phyloP scores from a whole-genome alignment of 2,113 vertebrate species.

The Serilophus lunatus region DNA sequence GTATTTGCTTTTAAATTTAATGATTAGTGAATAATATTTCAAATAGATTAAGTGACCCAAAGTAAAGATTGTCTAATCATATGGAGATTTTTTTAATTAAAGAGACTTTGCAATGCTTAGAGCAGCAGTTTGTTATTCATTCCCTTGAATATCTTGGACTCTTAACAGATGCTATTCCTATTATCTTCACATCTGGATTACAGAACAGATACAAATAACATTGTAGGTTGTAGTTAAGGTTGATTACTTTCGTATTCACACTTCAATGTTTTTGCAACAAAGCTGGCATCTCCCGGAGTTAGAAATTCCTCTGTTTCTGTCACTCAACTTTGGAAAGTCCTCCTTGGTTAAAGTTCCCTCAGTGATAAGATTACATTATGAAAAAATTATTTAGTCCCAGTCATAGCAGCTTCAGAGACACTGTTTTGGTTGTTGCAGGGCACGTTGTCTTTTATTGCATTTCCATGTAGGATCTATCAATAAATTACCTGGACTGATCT shows the following conservation, averaged over 20 bases:
- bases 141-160: slow-evolving; percentile 34
- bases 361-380: neutral
- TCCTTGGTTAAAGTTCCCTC: neutral
- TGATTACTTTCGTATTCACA: slow-evolving; percentile 53
- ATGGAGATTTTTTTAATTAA: slow-evolving; percentile 68
- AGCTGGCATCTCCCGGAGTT: slow-evolving; percentile 15
- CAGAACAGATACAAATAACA: slow-evolving; percentile 49
- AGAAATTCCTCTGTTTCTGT: neutral
- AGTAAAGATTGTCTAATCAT: slow-evolving; percentile 58
- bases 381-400: neutral
- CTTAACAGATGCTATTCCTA: slow-evolving; percentile 66
- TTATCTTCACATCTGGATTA: slow-evolving; percentile 66
- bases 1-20: slow-evolving; percentile 29
- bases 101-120: slow-evolving; percentile 22
- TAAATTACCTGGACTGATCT: neutral
- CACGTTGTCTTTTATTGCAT: neutral
- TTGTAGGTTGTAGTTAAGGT: slow-evolving; percentile 31
- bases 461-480: neutral
- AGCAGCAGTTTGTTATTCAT: slow-evolving; percentile 56
- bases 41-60: slow-evolving; percentile 52
- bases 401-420: neutral
- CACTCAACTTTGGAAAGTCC: neutral
- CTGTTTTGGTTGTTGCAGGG: neutral
- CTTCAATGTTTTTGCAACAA: slow-evolving; percentile 37
- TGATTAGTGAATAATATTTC: slow-evolving; percentile 35